Conservation (phyloP, 23 tunicate genomes). For the Botrylloides violaceus region DNA sequence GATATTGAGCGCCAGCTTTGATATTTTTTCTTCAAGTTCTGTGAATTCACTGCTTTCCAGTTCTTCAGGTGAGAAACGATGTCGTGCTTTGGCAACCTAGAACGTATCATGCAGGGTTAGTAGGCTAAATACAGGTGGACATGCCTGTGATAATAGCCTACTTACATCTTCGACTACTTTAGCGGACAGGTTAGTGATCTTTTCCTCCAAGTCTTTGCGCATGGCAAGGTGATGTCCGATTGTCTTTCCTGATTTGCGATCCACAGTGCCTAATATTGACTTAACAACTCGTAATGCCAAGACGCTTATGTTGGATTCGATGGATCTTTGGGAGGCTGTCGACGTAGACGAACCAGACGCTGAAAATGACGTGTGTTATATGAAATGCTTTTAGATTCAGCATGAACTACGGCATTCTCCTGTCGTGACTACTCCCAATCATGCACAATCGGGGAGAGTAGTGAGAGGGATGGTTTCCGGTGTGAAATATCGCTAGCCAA, state of each 20-base stretch:
- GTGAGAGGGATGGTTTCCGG: too few relatives aligned
- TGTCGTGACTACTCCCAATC: too few relatives aligned
- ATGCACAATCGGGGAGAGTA: too few relatives aligned
- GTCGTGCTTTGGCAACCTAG: too few relatives aligned
- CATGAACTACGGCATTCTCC: too few relatives aligned
- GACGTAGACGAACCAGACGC: too few relatives aligned
- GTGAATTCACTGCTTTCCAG: conserved; percentile 11
- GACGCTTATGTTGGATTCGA: conserved; percentile 31
- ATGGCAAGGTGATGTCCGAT: conserved; percentile 2
- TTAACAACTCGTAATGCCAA: conserved; percentile 45
- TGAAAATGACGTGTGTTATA: too few relatives aligned
- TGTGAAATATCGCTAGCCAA: too few relatives aligned
- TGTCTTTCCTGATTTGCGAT: conserved; percentile 1
- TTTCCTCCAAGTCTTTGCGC: conserved; percentile 30
- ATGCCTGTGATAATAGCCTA: not conserved
- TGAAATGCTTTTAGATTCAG: too few relatives aligned
- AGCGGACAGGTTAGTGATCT: conserved; percentile 44
- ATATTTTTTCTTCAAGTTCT: conserved; percentile 44
- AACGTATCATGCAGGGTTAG: too few relatives aligned
- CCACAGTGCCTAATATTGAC: conserved; percentile 36
- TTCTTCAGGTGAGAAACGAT: not conserved
- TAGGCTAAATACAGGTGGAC: not conserved
- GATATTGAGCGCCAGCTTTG: conserved; percentile 44
- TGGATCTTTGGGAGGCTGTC: not conserved
- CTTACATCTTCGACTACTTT: conserved; percentile 48